phyloP scores from a whole-genome alignment of 2,888 invertebrate species.

The Tenthredo mesomela region DNA sequence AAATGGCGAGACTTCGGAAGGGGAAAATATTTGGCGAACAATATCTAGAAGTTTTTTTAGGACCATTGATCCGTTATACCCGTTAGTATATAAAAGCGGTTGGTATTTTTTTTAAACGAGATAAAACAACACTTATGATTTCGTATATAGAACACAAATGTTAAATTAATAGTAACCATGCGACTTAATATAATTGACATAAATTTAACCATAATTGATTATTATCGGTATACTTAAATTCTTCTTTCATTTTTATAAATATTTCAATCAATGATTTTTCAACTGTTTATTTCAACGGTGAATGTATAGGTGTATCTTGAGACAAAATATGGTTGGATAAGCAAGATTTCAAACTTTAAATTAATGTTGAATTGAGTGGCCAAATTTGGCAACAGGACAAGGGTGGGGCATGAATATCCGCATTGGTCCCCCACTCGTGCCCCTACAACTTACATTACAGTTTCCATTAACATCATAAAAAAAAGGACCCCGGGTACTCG shows the following conservation, averaged over 20 bases:
- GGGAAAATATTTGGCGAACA: conserved; percentile 26
- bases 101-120: not conserved
- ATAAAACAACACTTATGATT: not conserved
- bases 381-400: too few species aligned
- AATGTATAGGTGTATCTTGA: too few species aligned
- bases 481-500: too few species aligned
- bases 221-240: not conserved
- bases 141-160: not conserved
- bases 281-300: not conserved
- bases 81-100: not conserved
- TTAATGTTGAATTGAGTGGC: too few species aligned
- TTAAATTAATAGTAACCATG: not conserved
- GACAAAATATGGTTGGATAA: not conserved
- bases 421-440: too few species aligned
- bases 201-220: not conserved
- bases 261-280: too few species aligned
- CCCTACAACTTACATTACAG: too few species aligned
- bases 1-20: not conserved
- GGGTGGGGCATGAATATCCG: too few species aligned
- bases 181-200: not conserved
- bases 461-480: too few species aligned
- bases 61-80: conserved; percentile 1
- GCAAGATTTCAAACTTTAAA: not conserved
- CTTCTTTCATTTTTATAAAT: not conserved
- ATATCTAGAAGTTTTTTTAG: conserved; percentile 34